Evolutionary conservation across 2,113 vertebrate species (phyloP), one percentile per base, ranked within the genome.

Genomic region (Excalfactoria chinensis): DNA sequence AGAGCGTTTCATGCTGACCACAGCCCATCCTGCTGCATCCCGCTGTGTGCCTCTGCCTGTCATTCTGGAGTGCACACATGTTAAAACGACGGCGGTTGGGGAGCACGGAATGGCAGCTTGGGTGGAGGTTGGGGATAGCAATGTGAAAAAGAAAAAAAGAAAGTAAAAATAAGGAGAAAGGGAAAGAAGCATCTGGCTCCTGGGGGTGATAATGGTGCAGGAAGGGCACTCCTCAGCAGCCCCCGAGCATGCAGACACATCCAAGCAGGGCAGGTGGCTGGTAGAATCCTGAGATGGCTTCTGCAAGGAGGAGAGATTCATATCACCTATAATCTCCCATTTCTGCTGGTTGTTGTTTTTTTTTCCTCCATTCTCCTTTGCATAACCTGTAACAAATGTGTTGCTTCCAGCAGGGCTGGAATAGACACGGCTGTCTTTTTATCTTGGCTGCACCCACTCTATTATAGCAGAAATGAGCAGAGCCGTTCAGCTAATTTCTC

Each of bases 341-440:
- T 17, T 70, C 62, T 30, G 32, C 21, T 19, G 37, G 37, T 37
- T 37, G 37, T 37, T 37, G 37, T 35, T 60, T n/a, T 25, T 19
- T 21, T 60, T 73, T 26, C 21, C 18, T 14, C n/a, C 51, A 30
- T 26, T 9, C n/a, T 69, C 43, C 72, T 85, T 63, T n/a, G 64
- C 63, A 30, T 32, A 66, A 78, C 77, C 84, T 7, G 28, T 78
- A 23, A 55, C 76, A 84, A 93, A 43, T 13, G 13, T 19, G 1
- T 53, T 0, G 7, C 62, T 92, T 79, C 68, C 88, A 77, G 82
- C 88, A 17, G 78, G 82, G 82, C 82, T 77, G 91, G 75, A 43
- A 20, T 9, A 41, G 82, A 11, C 75, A 73, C 2, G 6, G 80
- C 71, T 66, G 46, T 63, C 25, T 86, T 59, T 86, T 71, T 26